Evolutionary conservation across 2,113 vertebrate genomes (phyloP).

Genomic region (Carlito syrichta): DNA sequence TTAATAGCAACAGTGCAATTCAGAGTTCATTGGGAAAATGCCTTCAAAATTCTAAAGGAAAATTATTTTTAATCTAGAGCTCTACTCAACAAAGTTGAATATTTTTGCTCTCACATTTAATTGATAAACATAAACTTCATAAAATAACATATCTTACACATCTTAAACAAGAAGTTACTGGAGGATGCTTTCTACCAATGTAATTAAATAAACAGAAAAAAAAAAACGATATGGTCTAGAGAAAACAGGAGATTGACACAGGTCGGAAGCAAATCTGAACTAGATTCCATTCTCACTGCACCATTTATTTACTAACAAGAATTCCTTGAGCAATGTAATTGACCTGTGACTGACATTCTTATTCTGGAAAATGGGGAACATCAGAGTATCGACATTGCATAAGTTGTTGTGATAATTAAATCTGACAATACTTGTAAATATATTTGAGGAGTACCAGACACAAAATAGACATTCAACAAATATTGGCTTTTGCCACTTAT

Average conservation of each 20-base stretch:
- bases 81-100: neutral
- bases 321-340: neutral
- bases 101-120: neutral
- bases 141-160: neutral
- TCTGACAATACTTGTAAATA: neutral
- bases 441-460: neutral
- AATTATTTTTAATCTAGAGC: neutral
- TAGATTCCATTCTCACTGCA: neutral
- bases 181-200: neutral
- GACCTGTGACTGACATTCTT: neutral
- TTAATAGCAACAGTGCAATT: neutral
- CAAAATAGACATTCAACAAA: neutral
- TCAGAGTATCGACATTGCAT: neutral
- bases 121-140: neutral
- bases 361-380: neutral
- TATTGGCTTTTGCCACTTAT: neutral
- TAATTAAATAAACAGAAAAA: neutral
- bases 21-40: constrained; percentile 1
- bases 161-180: neutral
- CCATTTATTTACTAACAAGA: neutral
- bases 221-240: neutral
- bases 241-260: neutral
- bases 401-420: neutral
- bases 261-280: neutral
- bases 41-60: neutral